A percentile compares a stretch with the other conserved stretches of the same genome.
Conservation (phyloP, 2,113 vertebrate species). For the Euleptes europaea region DNA sequence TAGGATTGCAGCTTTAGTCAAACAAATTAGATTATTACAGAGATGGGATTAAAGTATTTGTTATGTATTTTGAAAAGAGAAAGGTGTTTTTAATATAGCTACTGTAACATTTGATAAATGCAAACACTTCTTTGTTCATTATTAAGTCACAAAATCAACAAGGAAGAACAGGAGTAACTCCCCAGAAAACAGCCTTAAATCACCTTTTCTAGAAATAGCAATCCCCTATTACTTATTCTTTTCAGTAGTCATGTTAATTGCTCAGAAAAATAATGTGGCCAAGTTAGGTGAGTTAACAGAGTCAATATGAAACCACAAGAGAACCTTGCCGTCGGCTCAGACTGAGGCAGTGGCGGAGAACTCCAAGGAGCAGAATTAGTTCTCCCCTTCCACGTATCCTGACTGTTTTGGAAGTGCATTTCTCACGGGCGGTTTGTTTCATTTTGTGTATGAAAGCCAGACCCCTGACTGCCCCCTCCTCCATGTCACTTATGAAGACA, state of each 20-base stretch:
- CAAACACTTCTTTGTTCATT: conserved; percentile 61
- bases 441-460: conserved; percentile 48
- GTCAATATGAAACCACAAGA: conserved; percentile 62
- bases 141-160: conserved; percentile 63
- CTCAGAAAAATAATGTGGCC: conserved; percentile 56
- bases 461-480: conserved; percentile 65
- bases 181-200: conserved; percentile 64
- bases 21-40: conserved; percentile 76
- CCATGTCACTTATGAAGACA: conserved; percentile 70
- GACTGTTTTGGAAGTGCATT: background rate
- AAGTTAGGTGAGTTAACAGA: conserved; percentile 46
- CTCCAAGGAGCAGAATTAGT: conserved; percentile 32
- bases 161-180: conserved; percentile 69
- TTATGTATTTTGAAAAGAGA: conserved; percentile 74
- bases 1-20: conserved; percentile 72
- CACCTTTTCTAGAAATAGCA: conserved; percentile 52
- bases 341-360: conserved; percentile 44
- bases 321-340: conserved; percentile 50
- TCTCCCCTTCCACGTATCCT: conserved; percentile 19
- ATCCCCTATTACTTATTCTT: conserved; percentile 48
- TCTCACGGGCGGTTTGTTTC: conserved; percentile 36
- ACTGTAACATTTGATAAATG: conserved; percentile 71
- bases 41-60: conserved; percentile 74
- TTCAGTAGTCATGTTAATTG: conserved; percentile 56
- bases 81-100: conserved; percentile 63